These are phyloP conservation scores for Callithrix jacchus DNA, from an alignment of 2,113 vertebrate species.

Conservation along the genomic window DNA sequence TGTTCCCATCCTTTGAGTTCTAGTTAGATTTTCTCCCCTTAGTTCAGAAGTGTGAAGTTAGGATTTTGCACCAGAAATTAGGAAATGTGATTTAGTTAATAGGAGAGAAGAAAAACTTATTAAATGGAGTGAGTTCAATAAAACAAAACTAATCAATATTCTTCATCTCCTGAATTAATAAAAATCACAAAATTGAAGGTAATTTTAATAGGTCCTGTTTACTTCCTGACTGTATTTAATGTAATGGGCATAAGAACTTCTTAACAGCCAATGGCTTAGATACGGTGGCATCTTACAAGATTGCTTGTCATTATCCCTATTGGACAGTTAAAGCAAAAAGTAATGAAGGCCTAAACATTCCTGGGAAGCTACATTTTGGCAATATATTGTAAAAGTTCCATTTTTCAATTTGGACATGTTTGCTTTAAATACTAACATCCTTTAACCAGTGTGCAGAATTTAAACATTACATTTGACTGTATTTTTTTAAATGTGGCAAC, in stretches of 20 bases:
- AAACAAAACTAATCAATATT: neutral
- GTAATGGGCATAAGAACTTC: neutral
- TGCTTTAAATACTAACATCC: neutral
- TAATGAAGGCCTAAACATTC: neutral
- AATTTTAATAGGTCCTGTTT: neutral
- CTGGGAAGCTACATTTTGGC: neutral
- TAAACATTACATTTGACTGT: neutral
- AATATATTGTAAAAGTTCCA: neutral
- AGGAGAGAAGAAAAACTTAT: neutral
- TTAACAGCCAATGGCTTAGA: neutral
- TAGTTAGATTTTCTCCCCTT: neutral
- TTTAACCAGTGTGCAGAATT: conserved; percentile 14
- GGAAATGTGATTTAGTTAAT: conserved; percentile 7
- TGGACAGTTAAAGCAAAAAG: neutral
- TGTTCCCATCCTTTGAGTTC: neutral
- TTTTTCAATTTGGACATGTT: conserved; percentile 21
- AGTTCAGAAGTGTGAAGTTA: neutral
- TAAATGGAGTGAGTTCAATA: conserved; percentile 25
- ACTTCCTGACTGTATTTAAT: neutral
- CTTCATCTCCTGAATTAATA: neutral
- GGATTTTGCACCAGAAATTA: neutral
- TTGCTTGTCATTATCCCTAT: neutral
- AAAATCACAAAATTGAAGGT: neutral
- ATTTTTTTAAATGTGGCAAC: neutral
- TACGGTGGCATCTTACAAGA: neutral